These are phyloP conservation scores for Clytia hemisphaerica DNA, from an alignment of 30 jellyfish, hydroid and myxozoan species.

Conservation along the genomic window DNA sequence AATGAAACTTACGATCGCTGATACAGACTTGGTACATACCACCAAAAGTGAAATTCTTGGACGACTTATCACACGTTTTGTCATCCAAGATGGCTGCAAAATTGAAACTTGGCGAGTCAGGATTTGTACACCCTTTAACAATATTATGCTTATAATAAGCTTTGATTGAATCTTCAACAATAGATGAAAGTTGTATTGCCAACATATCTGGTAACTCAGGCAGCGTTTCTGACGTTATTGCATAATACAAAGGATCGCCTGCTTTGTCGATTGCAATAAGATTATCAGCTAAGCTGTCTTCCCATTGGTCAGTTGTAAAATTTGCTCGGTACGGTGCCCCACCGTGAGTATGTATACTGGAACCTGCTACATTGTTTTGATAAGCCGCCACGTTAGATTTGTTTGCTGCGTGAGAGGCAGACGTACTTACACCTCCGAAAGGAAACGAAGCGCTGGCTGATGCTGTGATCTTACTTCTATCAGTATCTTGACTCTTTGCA, in stretches of 20 bases:
- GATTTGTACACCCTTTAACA: constrained; percentile 51
- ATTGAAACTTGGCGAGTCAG: constrained; percentile 44
- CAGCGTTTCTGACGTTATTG: constrained; percentile 50
- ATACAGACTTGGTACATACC: constrained; percentile 65
- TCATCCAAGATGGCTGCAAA: constrained; percentile 62
- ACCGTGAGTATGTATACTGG: constrained; percentile 58
- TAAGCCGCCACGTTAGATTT: constrained; percentile 33
- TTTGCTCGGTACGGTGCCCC: constrained; percentile 70
- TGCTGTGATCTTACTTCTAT: constrained; percentile 43
- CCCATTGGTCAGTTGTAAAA: constrained; percentile 46
- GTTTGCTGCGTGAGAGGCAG: constrained; percentile 23
- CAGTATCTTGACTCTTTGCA: constrained; percentile 32
- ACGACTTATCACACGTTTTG: constrained; percentile 44
- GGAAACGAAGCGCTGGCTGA: constrained; percentile 76
- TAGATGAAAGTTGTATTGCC: constrained; percentile 37
- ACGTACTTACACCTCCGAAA: constrained; percentile 28
- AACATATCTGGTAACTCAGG: constrained; percentile 70
- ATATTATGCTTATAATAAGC: constrained; percentile 53
- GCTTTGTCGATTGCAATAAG: constrained; percentile 61
- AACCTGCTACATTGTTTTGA: constrained; percentile 33
- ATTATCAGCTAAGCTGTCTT: constrained; percentile 28
- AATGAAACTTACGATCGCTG: constrained; percentile 38
- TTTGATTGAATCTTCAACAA: constrained; percentile 42
- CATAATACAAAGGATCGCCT: constrained; percentile 65
- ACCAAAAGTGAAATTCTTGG: constrained; percentile 58